Evolutionary conservation across 2,113 vertebrate genomes (phyloP).

Genomic region (Spheniscus mendiculus): DNA sequence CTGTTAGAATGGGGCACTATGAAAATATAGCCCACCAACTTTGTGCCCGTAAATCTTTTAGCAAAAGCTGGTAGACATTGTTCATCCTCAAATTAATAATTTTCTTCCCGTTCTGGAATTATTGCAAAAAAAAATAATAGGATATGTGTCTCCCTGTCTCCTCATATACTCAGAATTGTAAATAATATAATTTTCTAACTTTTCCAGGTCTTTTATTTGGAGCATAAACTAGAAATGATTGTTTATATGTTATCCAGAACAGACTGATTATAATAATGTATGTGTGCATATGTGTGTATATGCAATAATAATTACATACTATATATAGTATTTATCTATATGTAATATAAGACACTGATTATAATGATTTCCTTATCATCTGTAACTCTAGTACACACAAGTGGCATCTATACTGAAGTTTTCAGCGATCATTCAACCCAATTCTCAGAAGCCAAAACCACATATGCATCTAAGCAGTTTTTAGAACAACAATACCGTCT

Average conservation of each 20-base stretch:
- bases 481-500: not conserved
- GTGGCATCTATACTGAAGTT: not conserved
- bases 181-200: not conserved
- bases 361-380: not conserved
- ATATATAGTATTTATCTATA: not conserved
- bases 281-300: not conserved
- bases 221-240: not conserved
- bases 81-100: not conserved
- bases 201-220: not conserved
- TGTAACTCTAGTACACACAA: not conserved
- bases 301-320: not conserved
- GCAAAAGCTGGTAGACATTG: not conserved
- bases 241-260: not conserved
- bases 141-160: not conserved
- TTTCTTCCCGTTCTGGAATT: not conserved
- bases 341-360: not conserved
- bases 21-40: not conserved
- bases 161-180: not conserved
- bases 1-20: not conserved
- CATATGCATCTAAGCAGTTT: not conserved
- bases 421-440: not conserved
- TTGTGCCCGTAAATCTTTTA: not conserved
- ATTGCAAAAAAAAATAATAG: not conserved
- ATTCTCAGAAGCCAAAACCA: constrained; percentile 30
- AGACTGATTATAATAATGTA: not conserved